Percentiles rank a stretch among this genome's conserved stretches.
These are phyloP conservation scores for Gymnopithys bicolor DNA, from an alignment of 2,797 vertebrate species.

Conservation along the genomic window DNA sequence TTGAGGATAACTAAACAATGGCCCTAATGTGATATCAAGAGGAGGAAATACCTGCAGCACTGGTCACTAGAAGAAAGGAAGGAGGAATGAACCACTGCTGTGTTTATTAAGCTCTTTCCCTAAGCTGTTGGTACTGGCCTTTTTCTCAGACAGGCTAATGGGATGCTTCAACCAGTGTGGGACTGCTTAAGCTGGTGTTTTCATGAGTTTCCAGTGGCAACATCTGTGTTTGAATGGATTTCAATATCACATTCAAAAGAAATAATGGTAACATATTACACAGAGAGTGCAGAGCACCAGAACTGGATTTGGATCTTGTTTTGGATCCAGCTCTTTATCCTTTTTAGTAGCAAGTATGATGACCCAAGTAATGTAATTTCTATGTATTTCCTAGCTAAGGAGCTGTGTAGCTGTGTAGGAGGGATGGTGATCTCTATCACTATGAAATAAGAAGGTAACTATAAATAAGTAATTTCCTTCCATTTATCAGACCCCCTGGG, in stretches of 20 bases:
- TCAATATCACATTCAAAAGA: neutral
- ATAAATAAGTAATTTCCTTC: constrained; percentile 28
- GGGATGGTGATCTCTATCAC: neutral
- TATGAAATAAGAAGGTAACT: neutral
- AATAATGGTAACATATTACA: neutral
- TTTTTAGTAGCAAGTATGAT: neutral
- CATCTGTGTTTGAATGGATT: neutral
- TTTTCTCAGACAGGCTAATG: neutral
- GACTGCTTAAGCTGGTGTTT: neutral
- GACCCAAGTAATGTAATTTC: neutral
- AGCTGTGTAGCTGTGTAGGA: neutral
- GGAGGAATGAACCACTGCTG: neutral
- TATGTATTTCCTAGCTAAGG: neutral
- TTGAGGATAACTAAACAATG: constrained; percentile 37
- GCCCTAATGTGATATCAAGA: neutral
- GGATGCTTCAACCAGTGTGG: neutral
- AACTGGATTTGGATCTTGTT: neutral
- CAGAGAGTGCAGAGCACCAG: neutral
- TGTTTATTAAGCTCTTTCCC: neutral
- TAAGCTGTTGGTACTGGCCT: neutral
- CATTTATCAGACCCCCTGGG: neutral
- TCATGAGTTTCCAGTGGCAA: neutral
- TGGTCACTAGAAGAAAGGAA: constrained; percentile 10
- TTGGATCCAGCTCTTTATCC: neutral
- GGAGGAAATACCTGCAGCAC: constrained; percentile 38